These are phyloP conservation scores for Cepphus grylle DNA, from an alignment of 2,113 vertebrate genomes.

Conservation along the genomic window DNA sequence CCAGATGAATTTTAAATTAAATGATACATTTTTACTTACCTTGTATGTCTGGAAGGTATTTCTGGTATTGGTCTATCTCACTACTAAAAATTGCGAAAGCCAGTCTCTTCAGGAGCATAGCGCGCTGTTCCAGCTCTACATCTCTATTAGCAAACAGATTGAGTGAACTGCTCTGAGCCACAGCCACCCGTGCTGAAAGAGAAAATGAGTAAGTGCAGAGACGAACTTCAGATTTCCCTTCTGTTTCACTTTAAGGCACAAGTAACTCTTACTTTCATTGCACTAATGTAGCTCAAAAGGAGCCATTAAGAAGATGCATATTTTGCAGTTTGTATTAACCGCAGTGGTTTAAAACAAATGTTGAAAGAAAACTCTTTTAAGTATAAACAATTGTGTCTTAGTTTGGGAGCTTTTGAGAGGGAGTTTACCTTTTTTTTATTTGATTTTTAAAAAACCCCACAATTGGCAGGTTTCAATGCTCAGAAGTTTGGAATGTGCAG, in stretches of 20 bases:
- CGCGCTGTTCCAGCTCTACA: conserved; percentile 94
- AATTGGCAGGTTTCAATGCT: neutral
- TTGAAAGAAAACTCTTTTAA: neutral
- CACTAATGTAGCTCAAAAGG: neutral
- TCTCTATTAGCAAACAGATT: conserved; percentile 96
- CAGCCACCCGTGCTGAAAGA: conserved; percentile 89
- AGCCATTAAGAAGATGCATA: neutral
- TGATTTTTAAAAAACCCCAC: neutral
- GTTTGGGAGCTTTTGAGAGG: neutral
- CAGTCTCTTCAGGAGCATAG: conserved; percentile 95
- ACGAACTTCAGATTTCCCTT: neutral
- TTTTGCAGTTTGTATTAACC: neutral
- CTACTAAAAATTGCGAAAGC: conserved; percentile 98
- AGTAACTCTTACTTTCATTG: neutral
- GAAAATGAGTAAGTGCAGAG: neutral
- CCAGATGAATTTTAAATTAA: neutral
- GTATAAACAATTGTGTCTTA: neutral
- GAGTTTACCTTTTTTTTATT: neutral
- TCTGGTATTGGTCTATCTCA: conserved; percentile 98
- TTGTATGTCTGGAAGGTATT: conserved; percentile 94
- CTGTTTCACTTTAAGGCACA: neutral
- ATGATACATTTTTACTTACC: conserved; percentile 62
- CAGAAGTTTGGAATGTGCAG: neutral
- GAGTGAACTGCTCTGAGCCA: conserved; percentile 97
- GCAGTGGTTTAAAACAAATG: neutral